Evolutionary conservation across 2,888 invertebrate genomes (phyloP).

Genomic region (Atherix ibis): DNA sequence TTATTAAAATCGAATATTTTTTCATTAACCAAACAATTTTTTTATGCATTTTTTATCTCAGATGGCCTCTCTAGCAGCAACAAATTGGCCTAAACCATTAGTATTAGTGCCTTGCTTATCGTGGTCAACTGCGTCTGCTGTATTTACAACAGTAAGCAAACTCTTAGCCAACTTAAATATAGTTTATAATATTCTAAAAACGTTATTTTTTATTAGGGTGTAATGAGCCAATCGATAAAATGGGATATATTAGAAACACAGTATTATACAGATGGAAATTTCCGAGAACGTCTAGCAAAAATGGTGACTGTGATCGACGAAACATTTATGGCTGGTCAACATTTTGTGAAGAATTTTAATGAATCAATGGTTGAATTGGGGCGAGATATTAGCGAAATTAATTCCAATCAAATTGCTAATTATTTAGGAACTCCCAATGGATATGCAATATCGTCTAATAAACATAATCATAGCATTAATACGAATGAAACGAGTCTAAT

Average conservation of each 20-base stretch:
- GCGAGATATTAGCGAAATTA: constrained; percentile 27
- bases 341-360: constrained; percentile 51
- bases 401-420: no score
- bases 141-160: constrained; percentile 66
- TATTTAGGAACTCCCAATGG: constrained; percentile 3
- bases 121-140: constrained; percentile 93
- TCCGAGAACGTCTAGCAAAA: constrained; percentile 70
- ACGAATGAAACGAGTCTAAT: constrained; percentile 8
- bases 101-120: constrained; percentile 90
- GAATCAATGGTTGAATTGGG: constrained; percentile 34
- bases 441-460: constrained; percentile 6
- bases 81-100: constrained; percentile 89
- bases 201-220: constrained; percentile 51
- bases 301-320: constrained; percentile 69
- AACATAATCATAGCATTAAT: constrained; percentile 15
- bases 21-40: not conserved
- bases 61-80: constrained; percentile 97
- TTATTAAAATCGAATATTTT: no score
- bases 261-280: constrained; percentile 64
- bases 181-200: constrained; percentile 4
- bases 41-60: constrained; percentile 27
- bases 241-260: constrained; percentile 85
- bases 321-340: constrained; percentile 53
- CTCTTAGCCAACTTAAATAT: not conserved
- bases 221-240: constrained; percentile 87